Conservation (phyloP, 2,888 invertebrate genomes). For the Campoletis raptor region DNA sequence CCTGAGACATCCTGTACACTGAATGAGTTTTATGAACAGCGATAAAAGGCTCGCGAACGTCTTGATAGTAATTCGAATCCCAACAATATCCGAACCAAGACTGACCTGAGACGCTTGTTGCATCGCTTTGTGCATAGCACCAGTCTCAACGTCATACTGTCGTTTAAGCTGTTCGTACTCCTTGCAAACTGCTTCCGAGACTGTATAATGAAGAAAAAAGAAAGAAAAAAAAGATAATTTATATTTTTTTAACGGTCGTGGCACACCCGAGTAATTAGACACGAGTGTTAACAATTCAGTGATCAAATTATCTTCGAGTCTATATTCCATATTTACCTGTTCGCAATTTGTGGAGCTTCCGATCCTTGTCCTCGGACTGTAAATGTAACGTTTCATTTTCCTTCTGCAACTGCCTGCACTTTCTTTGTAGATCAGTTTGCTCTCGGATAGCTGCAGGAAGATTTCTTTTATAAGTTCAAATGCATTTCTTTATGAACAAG, state of each 20-base stretch:
- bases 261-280: constrained; percentile 49
- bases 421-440: constrained; percentile 88
- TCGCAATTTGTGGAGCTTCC: constrained; percentile 87
- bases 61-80: constrained; percentile 45
- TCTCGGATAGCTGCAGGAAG: constrained; percentile 84
- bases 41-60: constrained; percentile 46
- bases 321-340: constrained; percentile 81
- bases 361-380: constrained; percentile 88
- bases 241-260: constrained; percentile 19
- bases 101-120: constrained; percentile 87
- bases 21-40: background rate
- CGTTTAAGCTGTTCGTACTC: constrained; percentile 91
- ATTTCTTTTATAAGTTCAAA: background rate
- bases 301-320: constrained; percentile 9
- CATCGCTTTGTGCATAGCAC: constrained; percentile 91
- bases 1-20: background rate
- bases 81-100: constrained; percentile 35
- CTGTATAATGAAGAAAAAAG: constrained; percentile 80
- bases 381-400: constrained; percentile 87
- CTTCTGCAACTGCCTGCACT: constrained; percentile 87
- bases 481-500: background rate
- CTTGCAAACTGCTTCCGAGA: constrained; percentile 90
- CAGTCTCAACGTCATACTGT: constrained; percentile 90
- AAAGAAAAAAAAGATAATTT: constrained; percentile 2
- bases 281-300: constrained; percentile 31